phyloP scores from a whole-genome alignment of 2,113 vertebrate species.

The Lamprologus ornatipinnis region DNA sequence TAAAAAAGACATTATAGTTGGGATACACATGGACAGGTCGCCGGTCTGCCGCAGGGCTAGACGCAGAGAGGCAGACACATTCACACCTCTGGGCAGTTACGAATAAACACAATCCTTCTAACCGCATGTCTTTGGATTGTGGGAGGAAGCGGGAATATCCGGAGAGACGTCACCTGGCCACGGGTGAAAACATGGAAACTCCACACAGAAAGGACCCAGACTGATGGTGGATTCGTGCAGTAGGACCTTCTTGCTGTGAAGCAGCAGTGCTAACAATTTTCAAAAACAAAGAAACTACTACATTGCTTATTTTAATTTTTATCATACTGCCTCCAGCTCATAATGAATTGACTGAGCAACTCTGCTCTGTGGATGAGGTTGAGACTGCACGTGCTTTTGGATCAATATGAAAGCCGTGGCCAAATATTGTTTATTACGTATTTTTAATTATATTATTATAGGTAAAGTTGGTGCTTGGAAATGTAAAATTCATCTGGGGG shows the following conservation, averaged over 20 bases:
- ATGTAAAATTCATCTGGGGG: not conserved
- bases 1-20: rapidly evolving
- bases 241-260: not conserved
- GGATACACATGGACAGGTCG: not conserved
- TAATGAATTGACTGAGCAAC: not conserved
- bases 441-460: not conserved
- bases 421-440: not conserved
- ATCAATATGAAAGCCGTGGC: rapidly evolving
- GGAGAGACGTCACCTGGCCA: rapidly evolving
- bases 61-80: not conserved
- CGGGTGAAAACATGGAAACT: not conserved
- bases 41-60: rapidly evolving
- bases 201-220: rapidly evolving
- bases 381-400: rapidly evolving
- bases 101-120: not conserved
- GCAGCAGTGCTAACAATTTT: not conserved
- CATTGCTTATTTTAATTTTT: not conserved
- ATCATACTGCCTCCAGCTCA: not conserved
- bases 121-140: rapidly evolving
- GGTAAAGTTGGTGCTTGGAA: not conserved
- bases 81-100: not conserved
- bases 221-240: not conserved
- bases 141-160: not conserved
- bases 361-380: not conserved
- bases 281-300: not conserved